Evolutionary conservation across 2,888 invertebrate genomes (phyloP).

Genomic region (Dichetophora obliterata): DNA sequence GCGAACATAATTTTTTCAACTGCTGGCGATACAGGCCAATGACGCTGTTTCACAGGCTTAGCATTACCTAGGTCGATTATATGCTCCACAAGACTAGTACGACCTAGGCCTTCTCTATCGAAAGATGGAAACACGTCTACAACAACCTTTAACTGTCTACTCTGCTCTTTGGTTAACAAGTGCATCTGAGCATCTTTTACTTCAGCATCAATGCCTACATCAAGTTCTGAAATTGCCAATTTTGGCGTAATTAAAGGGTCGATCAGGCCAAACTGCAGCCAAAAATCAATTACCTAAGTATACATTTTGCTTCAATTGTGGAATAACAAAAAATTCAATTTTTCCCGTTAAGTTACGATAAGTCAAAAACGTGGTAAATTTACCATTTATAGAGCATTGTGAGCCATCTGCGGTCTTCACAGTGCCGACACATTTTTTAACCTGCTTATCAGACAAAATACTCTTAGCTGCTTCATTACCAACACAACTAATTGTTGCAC

Average conservation of each 20-base stretch:
- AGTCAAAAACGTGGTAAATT: background rate
- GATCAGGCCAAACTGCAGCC: conserved; percentile 17
- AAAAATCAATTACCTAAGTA: conserved; percentile 41
- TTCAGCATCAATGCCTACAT: background rate
- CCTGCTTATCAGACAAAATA: background rate
- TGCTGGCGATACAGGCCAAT: conserved; percentile 44
- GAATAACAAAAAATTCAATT: conserved; percentile 29
- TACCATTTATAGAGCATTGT: background rate
- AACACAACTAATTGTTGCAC: conserved; percentile 19
- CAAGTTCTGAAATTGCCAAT: background rate
- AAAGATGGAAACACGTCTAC: background rate
- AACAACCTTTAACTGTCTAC: background rate
- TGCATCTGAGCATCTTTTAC: background rate
- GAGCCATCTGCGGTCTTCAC: conserved; percentile 15
- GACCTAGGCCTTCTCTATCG: conserved; percentile 15
- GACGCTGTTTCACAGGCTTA: conserved; percentile 36
- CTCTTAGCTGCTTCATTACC: background rate
- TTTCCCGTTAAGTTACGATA: background rate
- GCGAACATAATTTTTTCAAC: conserved; percentile 42
- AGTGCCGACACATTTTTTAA: background rate
- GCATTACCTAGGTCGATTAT: conserved; percentile 35
- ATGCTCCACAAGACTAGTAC: conserved; percentile 34
- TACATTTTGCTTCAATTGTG: conserved; percentile 3
- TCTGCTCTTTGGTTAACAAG: background rate
- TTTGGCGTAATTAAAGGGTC: background rate